These are phyloP conservation scores for Prosapia bicincta DNA, from an alignment of 2,888 invertebrate genomes.

Conservation along the genomic window DNA sequence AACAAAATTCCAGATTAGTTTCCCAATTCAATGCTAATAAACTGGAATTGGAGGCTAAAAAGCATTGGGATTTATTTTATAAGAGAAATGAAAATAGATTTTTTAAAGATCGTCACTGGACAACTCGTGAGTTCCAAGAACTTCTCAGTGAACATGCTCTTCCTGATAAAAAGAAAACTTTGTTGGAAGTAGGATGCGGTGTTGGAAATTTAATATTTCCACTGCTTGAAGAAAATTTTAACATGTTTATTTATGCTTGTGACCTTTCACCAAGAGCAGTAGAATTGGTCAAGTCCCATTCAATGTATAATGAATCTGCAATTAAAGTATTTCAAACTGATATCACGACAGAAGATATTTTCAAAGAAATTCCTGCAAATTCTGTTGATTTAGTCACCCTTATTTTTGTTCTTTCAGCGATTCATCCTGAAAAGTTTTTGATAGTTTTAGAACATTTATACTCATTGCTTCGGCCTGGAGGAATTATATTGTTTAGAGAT, in stretches of 20 bases:
- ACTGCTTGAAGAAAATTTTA: constrained; percentile 71
- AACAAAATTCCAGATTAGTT: constrained; percentile 67
- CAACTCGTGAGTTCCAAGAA: constrained; percentile 88
- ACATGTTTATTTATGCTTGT: constrained; percentile 78
- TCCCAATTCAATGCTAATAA: constrained; percentile 70
- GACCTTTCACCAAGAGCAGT: constrained; percentile 92
- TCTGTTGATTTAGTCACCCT: constrained; percentile 79
- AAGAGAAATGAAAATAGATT: constrained; percentile 91
- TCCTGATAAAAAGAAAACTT: constrained; percentile 48
- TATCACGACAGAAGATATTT: constrained; percentile 53
- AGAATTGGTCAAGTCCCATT: constrained; percentile 70
- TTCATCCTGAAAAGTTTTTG: constrained; percentile 80
- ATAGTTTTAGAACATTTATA: constrained; percentile 61
- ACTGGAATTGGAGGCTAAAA: constrained; percentile 77
- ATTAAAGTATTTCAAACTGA: constrained; percentile 83
- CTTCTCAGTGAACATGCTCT: constrained; percentile 56
- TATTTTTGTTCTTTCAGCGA: constrained; percentile 93
- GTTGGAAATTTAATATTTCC: constrained; percentile 97
- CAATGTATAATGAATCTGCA: constrained; percentile 59
- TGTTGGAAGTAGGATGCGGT: constrained; percentile 90
- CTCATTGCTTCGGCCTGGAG: constrained; percentile 66
- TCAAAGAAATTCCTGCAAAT: constrained; percentile 48
- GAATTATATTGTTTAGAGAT: constrained; percentile 82
- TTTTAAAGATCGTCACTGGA: constrained; percentile 97
- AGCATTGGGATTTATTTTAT: constrained; percentile 96